These are phyloP conservation scores for Diadumene lineata DNA, from an alignment of 92 coral and sea anemone genomes.

Conservation along the genomic window DNA sequence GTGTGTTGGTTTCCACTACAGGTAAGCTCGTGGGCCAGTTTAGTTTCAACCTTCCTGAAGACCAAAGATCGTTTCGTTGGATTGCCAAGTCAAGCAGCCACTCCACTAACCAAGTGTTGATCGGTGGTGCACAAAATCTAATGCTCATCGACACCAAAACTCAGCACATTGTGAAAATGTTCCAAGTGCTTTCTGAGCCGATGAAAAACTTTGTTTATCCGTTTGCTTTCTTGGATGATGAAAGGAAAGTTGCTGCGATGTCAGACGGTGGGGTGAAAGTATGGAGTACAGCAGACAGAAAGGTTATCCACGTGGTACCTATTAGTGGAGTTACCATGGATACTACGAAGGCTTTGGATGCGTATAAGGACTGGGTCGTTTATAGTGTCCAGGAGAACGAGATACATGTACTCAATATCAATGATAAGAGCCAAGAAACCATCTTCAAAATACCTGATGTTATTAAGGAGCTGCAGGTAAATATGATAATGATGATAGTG, in stretches of 20 bases:
- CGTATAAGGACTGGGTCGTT: constrained; percentile 34
- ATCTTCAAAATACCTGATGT: constrained; percentile 39
- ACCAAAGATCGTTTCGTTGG: constrained; percentile 49
- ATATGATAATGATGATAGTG: neutral
- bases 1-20: constrained; percentile 34
- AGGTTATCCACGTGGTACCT: constrained; percentile 23
- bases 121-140: constrained; percentile 55
- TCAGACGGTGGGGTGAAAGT: constrained; percentile 58
- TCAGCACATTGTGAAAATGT: constrained; percentile 47
- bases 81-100: constrained; percentile 21
- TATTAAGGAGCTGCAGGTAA: constrained; percentile 29
- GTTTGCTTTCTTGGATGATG: constrained; percentile 46
- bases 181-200: constrained; percentile 49
- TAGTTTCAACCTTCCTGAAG: constrained; percentile 39
- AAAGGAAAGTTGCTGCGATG: constrained; percentile 39
- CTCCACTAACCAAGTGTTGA: constrained; percentile 29
- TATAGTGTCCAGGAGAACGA: constrained; percentile 57
- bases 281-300: constrained; percentile 37
- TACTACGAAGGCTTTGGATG: constrained; percentile 47
- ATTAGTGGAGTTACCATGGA: constrained; percentile 44
- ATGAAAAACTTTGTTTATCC: constrained; percentile 45
- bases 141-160: constrained; percentile 48
- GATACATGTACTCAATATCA: constrained; percentile 40
- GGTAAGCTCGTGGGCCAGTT: constrained; percentile 52
- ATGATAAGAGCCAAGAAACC: constrained; percentile 28